Base-by-base conservation (phyloP, 2,888 invertebrate genomes). In the Boloria selene region DNA sequence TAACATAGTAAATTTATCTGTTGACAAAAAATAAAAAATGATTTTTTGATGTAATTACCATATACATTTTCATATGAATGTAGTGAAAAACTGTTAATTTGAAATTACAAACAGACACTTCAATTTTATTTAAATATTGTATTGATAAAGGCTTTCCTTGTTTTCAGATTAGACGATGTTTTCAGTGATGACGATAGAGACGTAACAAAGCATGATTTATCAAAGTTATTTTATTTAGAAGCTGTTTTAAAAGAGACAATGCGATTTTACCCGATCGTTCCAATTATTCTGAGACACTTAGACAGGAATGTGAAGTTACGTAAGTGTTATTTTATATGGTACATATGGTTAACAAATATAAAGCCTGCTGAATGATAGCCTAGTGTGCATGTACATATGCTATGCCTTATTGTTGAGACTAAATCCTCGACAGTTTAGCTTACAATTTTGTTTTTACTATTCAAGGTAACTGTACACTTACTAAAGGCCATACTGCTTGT, bases 171-270 rank as follows among this genome's bases (percentile, higher is more conserved):
- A 61, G 55, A 44, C 17, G 47, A 53, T 59, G 52, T 62, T 42
- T 58, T 65, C 3, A 56, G 76, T 77, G 17, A 72, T 78, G 2
- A 72, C 68, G 4, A 80, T 76, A 49, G 75, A 16, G 13, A 26
- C 3, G 51, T 69, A n/a, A 51, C 18, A 6, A 64, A 52, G 22
- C 67, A 80, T 2, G 81, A 81, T 61, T 64, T 85, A 3, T 61
- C 73, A 0, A 79, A 79, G 26, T 64, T 85, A 49, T 72, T 76
- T 0, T 85, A 82, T 60, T 72, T 78, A 10, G 84, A 84, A 16
- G 84, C 84, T 0, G 80, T 84, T 3, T 68, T 83, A 10, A 85
- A 82, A 52, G 84, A 85, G 61, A 73, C 77, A 0, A 58, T 84
- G 6, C 71, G 85, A 3, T 42, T 84, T 13, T 80, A 78, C 51